Evolutionary conservation across 2,797 vertebrate genomes (phyloP).

Genomic region (Sciaenops ocellatus): DNA sequence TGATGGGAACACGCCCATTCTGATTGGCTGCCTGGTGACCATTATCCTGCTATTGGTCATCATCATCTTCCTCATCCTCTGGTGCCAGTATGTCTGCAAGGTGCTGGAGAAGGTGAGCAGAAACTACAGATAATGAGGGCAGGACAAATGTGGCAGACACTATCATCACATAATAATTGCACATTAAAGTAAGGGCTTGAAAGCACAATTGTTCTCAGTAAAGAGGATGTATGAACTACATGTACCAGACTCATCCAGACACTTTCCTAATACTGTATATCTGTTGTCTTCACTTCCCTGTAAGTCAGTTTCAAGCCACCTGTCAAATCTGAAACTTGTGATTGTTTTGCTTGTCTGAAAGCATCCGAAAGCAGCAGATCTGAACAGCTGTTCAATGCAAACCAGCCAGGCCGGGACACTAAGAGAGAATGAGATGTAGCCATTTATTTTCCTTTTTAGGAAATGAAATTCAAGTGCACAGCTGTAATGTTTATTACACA

Average conservation of each 20-base stretch:
- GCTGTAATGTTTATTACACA: slow-evolving; percentile 1
- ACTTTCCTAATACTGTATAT: neutral
- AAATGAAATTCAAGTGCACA: neutral
- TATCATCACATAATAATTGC: neutral
- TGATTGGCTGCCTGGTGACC: slow-evolving; percentile 93
- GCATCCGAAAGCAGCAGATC: neutral
- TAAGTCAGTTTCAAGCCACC: neutral
- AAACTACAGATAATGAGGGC: no score
- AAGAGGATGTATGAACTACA: neutral
- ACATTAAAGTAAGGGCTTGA: neutral
- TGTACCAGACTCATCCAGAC: neutral
- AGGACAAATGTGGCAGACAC: neutral
- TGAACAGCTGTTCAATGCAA: slow-evolving; percentile 14
- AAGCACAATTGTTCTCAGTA: neutral
- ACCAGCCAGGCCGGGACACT: neutral
- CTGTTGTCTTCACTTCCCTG: neutral
- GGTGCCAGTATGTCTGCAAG: slow-evolving; percentile 93
- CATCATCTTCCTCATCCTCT: slow-evolving; percentile 93
- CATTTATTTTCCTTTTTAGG: neutral
- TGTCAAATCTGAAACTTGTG: neutral
- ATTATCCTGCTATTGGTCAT: slow-evolving; percentile 93
- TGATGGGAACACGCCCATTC: slow-evolving; percentile 86
- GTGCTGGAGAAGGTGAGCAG: slow-evolving; percentile 91
- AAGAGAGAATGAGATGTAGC: neutral
- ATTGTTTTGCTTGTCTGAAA: neutral